Percentiles rank a stretch among this genome's conserved stretches.
These are phyloP conservation scores for Arnoldichthys spilopterus DNA, from an alignment of 2,797 vertebrate species.

Conservation along the genomic window DNA sequence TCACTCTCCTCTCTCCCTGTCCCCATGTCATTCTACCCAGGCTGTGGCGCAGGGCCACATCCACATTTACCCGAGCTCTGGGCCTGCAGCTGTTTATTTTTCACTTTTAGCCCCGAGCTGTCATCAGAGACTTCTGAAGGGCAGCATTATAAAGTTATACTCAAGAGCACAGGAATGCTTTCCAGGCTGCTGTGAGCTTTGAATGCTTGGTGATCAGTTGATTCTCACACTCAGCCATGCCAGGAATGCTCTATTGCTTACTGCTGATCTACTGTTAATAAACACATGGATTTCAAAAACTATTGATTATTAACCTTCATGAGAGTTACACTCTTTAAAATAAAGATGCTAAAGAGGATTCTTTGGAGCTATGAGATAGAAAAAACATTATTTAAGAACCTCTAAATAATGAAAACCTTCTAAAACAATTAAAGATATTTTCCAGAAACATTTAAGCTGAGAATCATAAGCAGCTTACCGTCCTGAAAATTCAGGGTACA, in stretches of 20 bases:
- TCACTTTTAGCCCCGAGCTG: constrained; percentile 69
- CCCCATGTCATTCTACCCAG: constrained; percentile 50
- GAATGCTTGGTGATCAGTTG: constrained; percentile 51
- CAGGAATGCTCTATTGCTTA: constrained; percentile 24
- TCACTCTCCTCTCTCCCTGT: constrained; percentile 29
- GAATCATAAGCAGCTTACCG: too few species aligned
- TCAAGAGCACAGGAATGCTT: constrained; percentile 53
- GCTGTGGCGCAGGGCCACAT: constrained; percentile 52
- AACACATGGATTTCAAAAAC: constrained; percentile 7
- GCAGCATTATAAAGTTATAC: constrained; percentile 63
- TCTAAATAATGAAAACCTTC: too few species aligned
- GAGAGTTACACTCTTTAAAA: neutral
- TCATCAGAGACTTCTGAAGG: constrained; percentile 66
- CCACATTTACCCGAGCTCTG: constrained; percentile 59
- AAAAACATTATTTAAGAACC: neutral
- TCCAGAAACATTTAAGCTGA: too few species aligned
- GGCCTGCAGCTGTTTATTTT: constrained; percentile 71
- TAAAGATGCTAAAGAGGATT: neutral
- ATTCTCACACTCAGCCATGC: constrained; percentile 38
- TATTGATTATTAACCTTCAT: neutral
- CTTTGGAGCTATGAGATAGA: neutral
- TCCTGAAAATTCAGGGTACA: too few species aligned
- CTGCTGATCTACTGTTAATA: constrained; percentile 17
- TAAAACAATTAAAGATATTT: too few species aligned
- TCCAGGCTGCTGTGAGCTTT: constrained; percentile 35